Percentiles rank a stretch among this genome's conserved stretches.
phyloP scores from a whole-genome alignment of 2,113 vertebrate species.

The Proterorhinus semilunaris region DNA sequence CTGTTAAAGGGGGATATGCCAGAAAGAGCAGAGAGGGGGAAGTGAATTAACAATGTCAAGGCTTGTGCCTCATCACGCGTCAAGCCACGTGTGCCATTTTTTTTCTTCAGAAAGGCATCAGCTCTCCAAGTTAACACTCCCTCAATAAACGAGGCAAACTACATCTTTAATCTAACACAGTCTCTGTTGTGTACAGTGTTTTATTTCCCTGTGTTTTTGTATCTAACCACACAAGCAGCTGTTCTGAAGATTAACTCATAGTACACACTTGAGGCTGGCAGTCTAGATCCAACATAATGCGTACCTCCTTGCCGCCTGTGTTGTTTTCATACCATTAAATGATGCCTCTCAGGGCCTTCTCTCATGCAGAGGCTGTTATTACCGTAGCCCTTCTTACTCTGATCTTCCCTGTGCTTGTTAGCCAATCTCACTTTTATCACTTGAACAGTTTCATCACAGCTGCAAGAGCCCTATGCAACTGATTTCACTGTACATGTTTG shows the following conservation, averaged over 20 bases:
- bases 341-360: conserved; percentile 57
- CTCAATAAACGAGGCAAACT: not conserved
- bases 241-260: conserved; percentile 9
- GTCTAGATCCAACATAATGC: conserved; percentile 26
- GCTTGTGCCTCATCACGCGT: not conserved
- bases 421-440: conserved; percentile 47
- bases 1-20: no score
- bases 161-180: not conserved
- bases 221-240: conserved; percentile 16
- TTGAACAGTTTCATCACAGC: conserved; percentile 31
- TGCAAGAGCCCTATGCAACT: conserved; percentile 4
- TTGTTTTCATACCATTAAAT: conserved; percentile 54
- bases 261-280: conserved; percentile 21
- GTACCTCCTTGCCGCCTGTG: conserved; percentile 21
- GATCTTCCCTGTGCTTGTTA: conserved; percentile 53
- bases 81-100: not conserved
- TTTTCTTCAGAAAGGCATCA: not conserved
- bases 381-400: conserved; percentile 39
- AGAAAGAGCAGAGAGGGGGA: no score
- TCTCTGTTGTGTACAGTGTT: not conserved
- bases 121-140: not conserved
- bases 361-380: conserved; percentile 45
- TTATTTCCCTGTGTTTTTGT: conserved; percentile 1
- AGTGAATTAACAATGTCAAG: no score
- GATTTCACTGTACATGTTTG: conserved; percentile 2